A percentile compares a stretch with the other conserved stretches of the same genome.
Conservation (phyloP, 2,888 invertebrate species). For the Carterocephalus palaemon region DNA sequence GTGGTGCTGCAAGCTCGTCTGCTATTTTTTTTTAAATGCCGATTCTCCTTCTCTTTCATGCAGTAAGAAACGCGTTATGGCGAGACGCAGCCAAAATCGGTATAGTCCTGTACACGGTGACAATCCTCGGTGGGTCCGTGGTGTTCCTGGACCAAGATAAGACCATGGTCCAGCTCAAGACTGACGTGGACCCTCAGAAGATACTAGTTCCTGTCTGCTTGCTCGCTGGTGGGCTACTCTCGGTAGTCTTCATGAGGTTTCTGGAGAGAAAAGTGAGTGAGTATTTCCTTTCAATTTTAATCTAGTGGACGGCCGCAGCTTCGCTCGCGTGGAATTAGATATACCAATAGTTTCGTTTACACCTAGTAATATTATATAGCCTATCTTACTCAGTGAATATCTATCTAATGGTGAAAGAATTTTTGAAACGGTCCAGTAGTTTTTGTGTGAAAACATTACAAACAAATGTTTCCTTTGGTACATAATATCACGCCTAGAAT, state of each 20-base stretch:
- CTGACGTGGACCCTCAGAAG: conserved; percentile 44
- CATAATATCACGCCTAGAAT: too few species aligned
- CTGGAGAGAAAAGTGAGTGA: conserved; percentile 55
- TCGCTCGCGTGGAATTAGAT: too few species aligned
- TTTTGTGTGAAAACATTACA: too few species aligned
- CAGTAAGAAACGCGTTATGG: conserved; percentile 59
- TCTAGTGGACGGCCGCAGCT: not conserved
- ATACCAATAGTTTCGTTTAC: too few species aligned
- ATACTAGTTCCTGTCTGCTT: conserved; percentile 44
- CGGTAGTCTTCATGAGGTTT: conserved; percentile 38
- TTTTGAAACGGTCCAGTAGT: too few species aligned
- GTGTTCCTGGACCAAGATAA: conserved; percentile 60
- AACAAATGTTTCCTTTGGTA: too few species aligned
- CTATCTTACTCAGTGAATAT: too few species aligned
- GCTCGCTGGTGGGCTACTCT: conserved; percentile 42
- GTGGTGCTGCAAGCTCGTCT: too few species aligned
- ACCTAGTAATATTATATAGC: too few species aligned
- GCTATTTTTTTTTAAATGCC: conserved; percentile 7
- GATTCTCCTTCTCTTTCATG: conserved; percentile 30
- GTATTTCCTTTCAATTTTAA: conserved; percentile 8
- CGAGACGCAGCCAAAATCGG: conserved; percentile 56
- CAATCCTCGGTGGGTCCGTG: conserved; percentile 53
- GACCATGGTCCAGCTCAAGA: conserved; percentile 46
- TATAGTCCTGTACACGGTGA: conserved; percentile 46
- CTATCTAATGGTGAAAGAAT: too few species aligned